Conservation (phyloP, 2,797 vertebrate species). For the Mormyrops boulengeri region DNA sequence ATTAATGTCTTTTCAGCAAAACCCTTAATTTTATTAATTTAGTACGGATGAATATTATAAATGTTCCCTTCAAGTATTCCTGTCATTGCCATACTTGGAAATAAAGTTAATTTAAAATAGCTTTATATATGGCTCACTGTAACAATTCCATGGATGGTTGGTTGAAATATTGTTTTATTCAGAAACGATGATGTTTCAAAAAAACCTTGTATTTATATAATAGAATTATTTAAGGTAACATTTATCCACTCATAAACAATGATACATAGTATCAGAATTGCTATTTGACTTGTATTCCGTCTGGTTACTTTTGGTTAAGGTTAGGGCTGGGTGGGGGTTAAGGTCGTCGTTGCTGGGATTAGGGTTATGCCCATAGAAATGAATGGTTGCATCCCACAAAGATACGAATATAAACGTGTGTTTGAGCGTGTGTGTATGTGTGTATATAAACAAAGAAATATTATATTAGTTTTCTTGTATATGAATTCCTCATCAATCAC, state of each 20-base stretch:
- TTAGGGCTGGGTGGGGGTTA: not conserved
- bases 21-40: not conserved
- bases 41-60: not conserved
- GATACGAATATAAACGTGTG: not conserved
- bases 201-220: not conserved
- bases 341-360: not conserved
- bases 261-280: not conserved
- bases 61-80: not conserved
- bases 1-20: not conserved
- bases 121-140: not conserved
- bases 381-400: not conserved
- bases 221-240: not conserved
- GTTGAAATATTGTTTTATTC: not conserved
- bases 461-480: not conserved
- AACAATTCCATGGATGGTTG: not conserved
- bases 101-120: not conserved
- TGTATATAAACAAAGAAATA: not conserved
- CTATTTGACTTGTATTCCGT: not conserved
- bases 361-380: not conserved
- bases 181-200: not conserved
- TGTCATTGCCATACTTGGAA: not conserved
- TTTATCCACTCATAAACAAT: not conserved
- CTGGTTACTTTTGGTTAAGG: not conserved
- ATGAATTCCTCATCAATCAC: not conserved
- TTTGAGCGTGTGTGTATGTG: not conserved